Evolutionary conservation across 2,797 vertebrate species (phyloP).

Genomic region (Ciconia nigra): DNA sequence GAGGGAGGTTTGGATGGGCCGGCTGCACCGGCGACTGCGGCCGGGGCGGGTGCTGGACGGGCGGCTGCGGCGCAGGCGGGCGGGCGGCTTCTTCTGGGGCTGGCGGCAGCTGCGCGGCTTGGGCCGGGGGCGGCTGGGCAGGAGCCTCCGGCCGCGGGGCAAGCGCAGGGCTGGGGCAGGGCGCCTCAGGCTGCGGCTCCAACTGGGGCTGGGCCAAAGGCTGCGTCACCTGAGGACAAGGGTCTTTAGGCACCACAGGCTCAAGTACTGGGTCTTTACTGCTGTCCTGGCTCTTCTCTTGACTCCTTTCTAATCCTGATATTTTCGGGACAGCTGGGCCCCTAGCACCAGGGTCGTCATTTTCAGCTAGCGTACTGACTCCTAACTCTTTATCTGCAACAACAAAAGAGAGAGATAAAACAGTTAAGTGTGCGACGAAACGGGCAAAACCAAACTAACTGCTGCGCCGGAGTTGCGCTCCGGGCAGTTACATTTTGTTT

Average conservation of each 20-base stretch:
- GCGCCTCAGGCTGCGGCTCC: constrained; percentile 52
- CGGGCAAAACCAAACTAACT: rapidly evolving
- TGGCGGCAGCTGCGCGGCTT: constrained; percentile 72
- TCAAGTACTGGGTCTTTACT: constrained; percentile 81
- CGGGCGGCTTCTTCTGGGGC: constrained; percentile 54
- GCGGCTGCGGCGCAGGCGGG: constrained; percentile 71
- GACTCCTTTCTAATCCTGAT: constrained; percentile 97
- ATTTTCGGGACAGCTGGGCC: constrained; percentile 88
- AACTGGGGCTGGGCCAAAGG: constrained; percentile 66
- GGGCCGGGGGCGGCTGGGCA: constrained; percentile 26
- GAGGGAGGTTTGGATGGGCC: constrained; percentile 70
- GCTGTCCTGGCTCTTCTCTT: constrained; percentile 93
- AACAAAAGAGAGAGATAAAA: constrained; percentile 9
- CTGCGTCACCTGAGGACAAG: constrained; percentile 65
- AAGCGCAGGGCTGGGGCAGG: constrained; percentile 60
- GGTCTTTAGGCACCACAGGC: constrained; percentile 77
- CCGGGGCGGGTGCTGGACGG: constrained; percentile 60
- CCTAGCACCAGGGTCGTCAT: constrained; percentile 86
- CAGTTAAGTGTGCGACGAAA: not conserved
- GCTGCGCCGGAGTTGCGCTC: rapidly evolving
- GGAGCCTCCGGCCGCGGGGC: constrained; percentile 33
- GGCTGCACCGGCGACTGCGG: constrained; percentile 79
- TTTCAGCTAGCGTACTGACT: constrained; percentile 81
- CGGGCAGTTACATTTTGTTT: rapidly evolving
- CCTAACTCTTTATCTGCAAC: constrained; percentile 85